Base-by-base conservation (phyloP, 2,113 vertebrate genomes). In the Chitala chitala region DNA sequence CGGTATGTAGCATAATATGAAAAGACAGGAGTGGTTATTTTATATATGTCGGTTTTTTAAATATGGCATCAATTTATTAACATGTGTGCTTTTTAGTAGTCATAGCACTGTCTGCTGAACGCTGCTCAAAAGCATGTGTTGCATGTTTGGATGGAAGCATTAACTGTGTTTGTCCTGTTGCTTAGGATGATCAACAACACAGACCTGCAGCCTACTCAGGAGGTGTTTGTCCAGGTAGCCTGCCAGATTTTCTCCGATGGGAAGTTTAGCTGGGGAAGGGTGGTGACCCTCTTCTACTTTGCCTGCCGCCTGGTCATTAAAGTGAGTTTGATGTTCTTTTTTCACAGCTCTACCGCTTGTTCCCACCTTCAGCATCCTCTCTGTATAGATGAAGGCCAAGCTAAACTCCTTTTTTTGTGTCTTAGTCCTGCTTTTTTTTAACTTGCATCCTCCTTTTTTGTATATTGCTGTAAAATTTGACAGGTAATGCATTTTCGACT, bases 181-280 rank as follows among this genome's bases (percentile, higher is more conserved):
- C 17, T 1, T 77, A 96, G 95, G 53, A 92, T 95, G 94, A 92
- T 97, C 36, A 84, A 92, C 5, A 61, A 88, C 58, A 85, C 93
- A 0, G 82, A 91, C 15, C 81, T 92, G 42, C 78, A 50, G 53
- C 91, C 89, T 0, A 79, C 84, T 2, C 89, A 90, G 9, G 92
- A 96, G 0, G 82, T 93, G 24, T 97, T 96, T 66, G 71, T 94
- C 76, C 90, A 78, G 70, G 94, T 96, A 31, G 94, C 94, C 0
- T 4, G 78, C 0, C 92, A 95, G 68, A 94, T 96, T 84, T 96
- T 97, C 80, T 87, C 93, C 0, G 94, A 97, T 10, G 93, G 93
- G 75, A 93, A 89, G 82, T 96, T 94, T 80, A 97, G 93, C 87
- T 97, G 95, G 95, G 94, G 95, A 71, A 87, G 94, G 0, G 94